A percentile compares a stretch with the other conserved stretches of the same genome.
phyloP scores from a whole-genome alignment of 2,888 invertebrate genomes.

The Rhagium mordax region DNA sequence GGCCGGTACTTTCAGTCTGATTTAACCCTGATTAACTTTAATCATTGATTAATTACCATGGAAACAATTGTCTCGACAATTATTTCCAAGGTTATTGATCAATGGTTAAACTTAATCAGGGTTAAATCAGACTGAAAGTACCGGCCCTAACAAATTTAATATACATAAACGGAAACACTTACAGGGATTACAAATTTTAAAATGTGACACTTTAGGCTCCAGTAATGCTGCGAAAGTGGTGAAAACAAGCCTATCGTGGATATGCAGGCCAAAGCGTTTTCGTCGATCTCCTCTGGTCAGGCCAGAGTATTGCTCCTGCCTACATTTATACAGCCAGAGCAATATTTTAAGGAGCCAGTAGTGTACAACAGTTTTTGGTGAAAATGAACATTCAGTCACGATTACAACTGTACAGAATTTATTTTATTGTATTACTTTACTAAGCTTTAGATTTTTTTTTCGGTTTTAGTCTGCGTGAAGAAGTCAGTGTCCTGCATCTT shows the following conservation, averaged over 20 bases:
- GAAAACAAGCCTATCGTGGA: background rate
- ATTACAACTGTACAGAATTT: conserved; percentile 54
- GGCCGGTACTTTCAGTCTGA: too few relatives aligned
- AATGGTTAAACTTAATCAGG: too few relatives aligned
- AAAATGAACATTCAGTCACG: conserved; percentile 51
- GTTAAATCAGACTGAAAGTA: too few relatives aligned
- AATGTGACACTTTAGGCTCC: conserved; percentile 5
- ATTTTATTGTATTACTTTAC: conserved; percentile 42
- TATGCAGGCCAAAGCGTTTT: background rate
- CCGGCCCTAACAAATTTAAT: too few relatives aligned
- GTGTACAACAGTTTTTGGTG: background rate
- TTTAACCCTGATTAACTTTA: too few relatives aligned
- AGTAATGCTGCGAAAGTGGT: background rate
- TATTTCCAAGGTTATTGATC: too few relatives aligned
- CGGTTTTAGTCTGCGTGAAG: conserved; percentile 51
- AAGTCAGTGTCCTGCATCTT: background rate
- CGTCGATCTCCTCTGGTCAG: background rate
- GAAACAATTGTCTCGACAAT: too few relatives aligned
- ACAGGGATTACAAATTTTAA: background rate
- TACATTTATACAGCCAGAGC: conserved; percentile 2
- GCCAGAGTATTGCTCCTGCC: background rate
- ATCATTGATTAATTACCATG: too few relatives aligned
- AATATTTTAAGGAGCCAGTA: background rate
- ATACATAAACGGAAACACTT: background rate
- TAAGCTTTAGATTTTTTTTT: conserved; percentile 40